Base-by-base conservation (phyloP, 1,140 invertebrate genomes). In the Bombus huntii region DNA sequence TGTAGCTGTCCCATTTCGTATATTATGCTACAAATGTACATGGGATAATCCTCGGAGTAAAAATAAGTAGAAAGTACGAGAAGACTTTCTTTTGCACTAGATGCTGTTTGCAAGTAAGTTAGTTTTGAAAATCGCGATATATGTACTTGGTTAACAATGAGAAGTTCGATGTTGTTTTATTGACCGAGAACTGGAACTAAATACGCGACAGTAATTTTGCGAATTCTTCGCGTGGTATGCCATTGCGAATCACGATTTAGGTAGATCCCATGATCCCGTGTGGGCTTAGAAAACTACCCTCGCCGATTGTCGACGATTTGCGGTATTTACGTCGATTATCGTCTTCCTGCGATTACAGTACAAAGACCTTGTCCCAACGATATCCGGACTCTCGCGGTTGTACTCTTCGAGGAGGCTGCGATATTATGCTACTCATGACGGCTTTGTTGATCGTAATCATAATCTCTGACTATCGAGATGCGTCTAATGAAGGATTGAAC, bases 281-380 rank as follows among this genome's bases (percentile, higher is more conserved):
- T 90, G 87, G 88, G 88, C 76, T 91, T 87, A 86, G 88, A 83
- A 88, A 91, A 88, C 79, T 78, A 74, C 74, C 65, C 72, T 80
- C 85, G 88, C 47, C 88, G 89, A 88, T 85, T 88, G 84, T 34
- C 73, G 87, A 73, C 86, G 87, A 91, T 90, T 90, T 86, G 82
- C 83, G 74, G 90, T 84, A 91, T 91, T 90, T 90, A 90, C 82
- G 86, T 87, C 90, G 87, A 91, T 91, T 84, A 86, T 88, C 88
- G 88, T 90, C 89, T 91, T 91, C 90, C 90, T 89, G 90, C 81
- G 78, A 90, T 90, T 90, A 88, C 44, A 62, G 85, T 81, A 78
- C 87, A 90, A 90, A 88, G 87, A 88, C 87, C 87, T 81, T 86
- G 86, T 85, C 83, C 83, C 72, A 72, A 25, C 83, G 78, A 85